These are phyloP conservation scores for Hedya salicella DNA, from an alignment of 2,888 invertebrate genomes.

Conservation along the genomic window DNA sequence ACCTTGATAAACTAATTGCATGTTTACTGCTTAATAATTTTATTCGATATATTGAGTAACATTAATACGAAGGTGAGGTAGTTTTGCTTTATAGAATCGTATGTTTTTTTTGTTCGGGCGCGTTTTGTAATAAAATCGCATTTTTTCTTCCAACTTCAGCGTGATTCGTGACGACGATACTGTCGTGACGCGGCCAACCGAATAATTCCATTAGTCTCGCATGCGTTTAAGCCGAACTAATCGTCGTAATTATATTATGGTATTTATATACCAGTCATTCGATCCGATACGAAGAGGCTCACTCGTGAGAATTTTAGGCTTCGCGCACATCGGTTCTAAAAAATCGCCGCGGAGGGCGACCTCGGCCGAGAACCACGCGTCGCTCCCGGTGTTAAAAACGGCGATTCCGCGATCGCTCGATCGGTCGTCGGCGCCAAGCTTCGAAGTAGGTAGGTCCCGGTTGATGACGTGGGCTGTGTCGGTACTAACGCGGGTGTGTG, in stretches of 20 bases:
- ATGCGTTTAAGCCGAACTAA: constrained; percentile 37
- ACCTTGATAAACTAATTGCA: constrained; percentile 72
- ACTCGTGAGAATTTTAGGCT: constrained; percentile 16
- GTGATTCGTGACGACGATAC: constrained; percentile 21
- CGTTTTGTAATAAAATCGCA: constrained; percentile 17
- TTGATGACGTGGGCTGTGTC: constrained; percentile 41
- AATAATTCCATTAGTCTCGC: constrained; percentile 26
- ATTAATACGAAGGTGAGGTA: constrained; percentile 36
- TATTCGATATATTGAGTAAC: constrained; percentile 48
- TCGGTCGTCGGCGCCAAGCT: constrained; percentile 41
- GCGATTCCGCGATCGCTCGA: constrained; percentile 30
- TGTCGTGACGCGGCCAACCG: neutral
- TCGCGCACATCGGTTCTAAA: constrained; percentile 4
- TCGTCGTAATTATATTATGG: constrained; percentile 25
- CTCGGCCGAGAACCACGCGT: constrained; percentile 12
- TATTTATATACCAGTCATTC: constrained; percentile 17
- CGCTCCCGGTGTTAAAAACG: constrained; percentile 16
- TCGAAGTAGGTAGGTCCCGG: constrained; percentile 68
- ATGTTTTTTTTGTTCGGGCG: constrained; percentile 23
- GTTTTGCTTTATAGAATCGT: constrained; percentile 27
- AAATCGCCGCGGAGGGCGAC: neutral
- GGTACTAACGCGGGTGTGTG: constrained; percentile 75
- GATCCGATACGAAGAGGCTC: neutral
- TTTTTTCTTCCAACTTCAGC: constrained; percentile 13
- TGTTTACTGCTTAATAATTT: constrained; percentile 65